These are phyloP conservation scores for Lepisosteus oculatus DNA, from an alignment of 2,113 vertebrate species.

Conservation along the genomic window DNA sequence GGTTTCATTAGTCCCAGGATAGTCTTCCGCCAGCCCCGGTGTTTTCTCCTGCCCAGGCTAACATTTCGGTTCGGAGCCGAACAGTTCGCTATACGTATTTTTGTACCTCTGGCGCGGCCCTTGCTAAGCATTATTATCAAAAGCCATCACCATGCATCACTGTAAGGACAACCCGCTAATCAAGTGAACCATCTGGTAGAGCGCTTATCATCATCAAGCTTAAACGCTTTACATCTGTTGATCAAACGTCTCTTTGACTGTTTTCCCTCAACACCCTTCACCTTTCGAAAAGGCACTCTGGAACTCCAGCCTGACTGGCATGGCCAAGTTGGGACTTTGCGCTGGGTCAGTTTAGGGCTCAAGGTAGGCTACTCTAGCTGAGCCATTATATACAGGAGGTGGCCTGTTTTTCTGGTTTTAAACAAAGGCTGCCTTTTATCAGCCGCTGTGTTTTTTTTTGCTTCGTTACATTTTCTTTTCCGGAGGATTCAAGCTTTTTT, in stretches of 20 bases:
- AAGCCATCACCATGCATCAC: conserved; percentile 70
- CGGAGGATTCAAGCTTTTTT: too few relatives aligned
- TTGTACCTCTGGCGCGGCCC: conserved; percentile 52
- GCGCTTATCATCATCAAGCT: conserved; percentile 61
- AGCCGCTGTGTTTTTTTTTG: too few relatives aligned
- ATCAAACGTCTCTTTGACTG: conserved; percentile 62
- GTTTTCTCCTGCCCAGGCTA: too few relatives aligned
- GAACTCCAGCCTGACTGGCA: conserved; percentile 31
- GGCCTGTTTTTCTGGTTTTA: too few relatives aligned
- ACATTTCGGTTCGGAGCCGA: too few relatives aligned
- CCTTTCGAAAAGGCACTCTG: conserved; percentile 48
- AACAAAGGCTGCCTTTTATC: too few relatives aligned
- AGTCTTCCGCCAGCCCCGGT: too few relatives aligned
- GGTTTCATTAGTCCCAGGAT: too few relatives aligned
- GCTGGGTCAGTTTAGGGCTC: not conserved
- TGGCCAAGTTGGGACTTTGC: conserved; percentile 24
- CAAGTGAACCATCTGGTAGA: conserved; percentile 69
- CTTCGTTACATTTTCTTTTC: too few relatives aligned
- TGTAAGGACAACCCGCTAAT: conserved; percentile 65
- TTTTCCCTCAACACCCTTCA: conserved; percentile 62
- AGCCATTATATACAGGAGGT: too few relatives aligned
- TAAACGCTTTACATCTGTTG: conserved; percentile 69
- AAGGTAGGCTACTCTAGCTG: not conserved
- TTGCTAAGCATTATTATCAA: conserved; percentile 64
- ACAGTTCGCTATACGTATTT: conserved; percentile 33